A percentile compares a stretch with the other conserved stretches of the same genome.
Conservation (phyloP, 2,797 vertebrate species). For the Lemur catta region DNA sequence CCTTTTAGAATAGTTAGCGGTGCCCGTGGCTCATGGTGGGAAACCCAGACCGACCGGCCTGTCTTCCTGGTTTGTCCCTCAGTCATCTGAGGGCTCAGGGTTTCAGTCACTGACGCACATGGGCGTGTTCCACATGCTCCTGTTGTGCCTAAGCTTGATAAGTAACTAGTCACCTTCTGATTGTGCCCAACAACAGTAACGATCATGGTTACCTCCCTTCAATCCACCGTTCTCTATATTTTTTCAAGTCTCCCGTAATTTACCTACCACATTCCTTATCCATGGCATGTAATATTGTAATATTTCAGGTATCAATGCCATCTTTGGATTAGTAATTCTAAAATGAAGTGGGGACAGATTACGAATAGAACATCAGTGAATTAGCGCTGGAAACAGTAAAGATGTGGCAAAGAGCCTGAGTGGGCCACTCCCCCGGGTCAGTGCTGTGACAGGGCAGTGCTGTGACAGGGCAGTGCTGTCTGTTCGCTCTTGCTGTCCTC, state of each 20-base stretch:
- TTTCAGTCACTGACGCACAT: neutral
- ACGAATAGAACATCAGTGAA: fast-evolving
- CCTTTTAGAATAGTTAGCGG: neutral
- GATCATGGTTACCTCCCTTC: neutral
- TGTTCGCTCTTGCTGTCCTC: fast-evolving
- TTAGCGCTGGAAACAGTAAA: fast-evolving
- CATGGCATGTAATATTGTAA: too few relatives aligned
- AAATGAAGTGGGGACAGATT: fast-evolving
- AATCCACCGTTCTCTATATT: neutral
- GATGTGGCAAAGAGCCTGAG: fast-evolving
- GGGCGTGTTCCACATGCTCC: neutral
- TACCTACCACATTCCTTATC: neutral
- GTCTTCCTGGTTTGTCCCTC: neutral
- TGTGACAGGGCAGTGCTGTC: fast-evolving
- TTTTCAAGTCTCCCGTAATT: neutral
- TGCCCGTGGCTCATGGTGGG: neutral
- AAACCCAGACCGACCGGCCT: neutral
- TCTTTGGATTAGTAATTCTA: neutral
- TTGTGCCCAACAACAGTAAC: neutral
- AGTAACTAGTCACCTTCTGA: too few relatives aligned
- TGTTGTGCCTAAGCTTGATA: neutral
- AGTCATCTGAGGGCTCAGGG: neutral
- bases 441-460: fast-evolving
- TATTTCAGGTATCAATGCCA: neutral
- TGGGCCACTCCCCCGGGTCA: fast-evolving